Evolutionary conservation across 2,113 vertebrate species (phyloP).

Genomic region (Actinemys pallida): DNA sequence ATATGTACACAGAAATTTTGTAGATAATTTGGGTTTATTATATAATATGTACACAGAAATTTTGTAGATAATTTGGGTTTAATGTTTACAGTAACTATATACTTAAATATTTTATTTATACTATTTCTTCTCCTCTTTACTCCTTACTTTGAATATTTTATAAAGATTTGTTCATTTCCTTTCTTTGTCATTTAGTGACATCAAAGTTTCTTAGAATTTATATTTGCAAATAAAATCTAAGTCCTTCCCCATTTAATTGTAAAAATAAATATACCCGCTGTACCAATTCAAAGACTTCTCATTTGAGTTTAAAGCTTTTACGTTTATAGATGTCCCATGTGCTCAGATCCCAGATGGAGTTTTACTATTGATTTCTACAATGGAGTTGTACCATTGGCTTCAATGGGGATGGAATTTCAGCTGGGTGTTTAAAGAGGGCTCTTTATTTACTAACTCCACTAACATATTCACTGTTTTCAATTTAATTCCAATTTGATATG

Average conservation of each 20-base stretch:
- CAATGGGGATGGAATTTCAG: constrained; percentile 19
- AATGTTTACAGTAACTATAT: neutral
- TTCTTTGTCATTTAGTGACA: neutral
- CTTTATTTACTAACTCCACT: constrained; percentile 32
- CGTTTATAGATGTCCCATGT: neutral
- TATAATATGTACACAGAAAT: neutral
- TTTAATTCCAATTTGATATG: constrained; percentile 34
- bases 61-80: constrained; percentile 33
- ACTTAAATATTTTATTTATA: constrained; percentile 25
- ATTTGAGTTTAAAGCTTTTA: constrained; percentile 26
- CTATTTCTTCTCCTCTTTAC: neutral
- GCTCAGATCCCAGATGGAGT: neutral
- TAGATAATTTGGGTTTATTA: constrained; percentile 15
- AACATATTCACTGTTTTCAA: constrained; percentile 17
- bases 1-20: constrained; percentile 12
- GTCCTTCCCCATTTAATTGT: constrained; percentile 9
- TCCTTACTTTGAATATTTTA: neutral
- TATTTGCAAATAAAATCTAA: constrained; percentile 22
- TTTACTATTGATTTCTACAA: neutral
- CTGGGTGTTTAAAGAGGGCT: neutral
- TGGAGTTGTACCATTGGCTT: neutral
- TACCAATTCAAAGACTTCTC: neutral
- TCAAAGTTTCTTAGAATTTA: constrained; percentile 14
- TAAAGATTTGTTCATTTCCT: neutral
- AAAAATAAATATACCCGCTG: constrained; percentile 20